Percentiles rank a stretch among this genome's conserved stretches.
Conservation (phyloP, 2,888 invertebrate genomes). For the Laothoe populi region DNA sequence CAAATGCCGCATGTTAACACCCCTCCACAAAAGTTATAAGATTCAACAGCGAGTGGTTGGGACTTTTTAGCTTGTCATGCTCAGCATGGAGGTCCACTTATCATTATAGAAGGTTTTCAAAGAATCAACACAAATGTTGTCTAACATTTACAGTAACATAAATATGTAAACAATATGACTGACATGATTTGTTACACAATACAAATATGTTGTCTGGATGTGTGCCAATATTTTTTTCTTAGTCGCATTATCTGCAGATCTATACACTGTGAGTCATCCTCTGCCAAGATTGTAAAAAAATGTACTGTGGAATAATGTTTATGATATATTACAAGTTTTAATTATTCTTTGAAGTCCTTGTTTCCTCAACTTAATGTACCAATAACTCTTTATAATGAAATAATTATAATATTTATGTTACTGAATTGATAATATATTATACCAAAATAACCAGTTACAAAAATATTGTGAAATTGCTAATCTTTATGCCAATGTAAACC, state of each 20-base stretch:
- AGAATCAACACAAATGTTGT: background rate
- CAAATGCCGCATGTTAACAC: too few species aligned
- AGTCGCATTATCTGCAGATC: background rate
- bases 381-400: too few species aligned
- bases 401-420: background rate
- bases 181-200: slow-evolving; percentile 17
- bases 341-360: background rate
- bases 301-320: background rate
- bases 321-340: background rate
- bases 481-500: background rate
- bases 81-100: too few species aligned
- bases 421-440: background rate
- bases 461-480: background rate
- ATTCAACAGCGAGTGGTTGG: too few species aligned
- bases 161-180: slow-evolving; percentile 15
- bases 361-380: too few species aligned
- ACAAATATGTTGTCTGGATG: slow-evolving; percentile 6
- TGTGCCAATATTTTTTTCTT: slow-evolving; percentile 18
- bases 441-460: background rate
- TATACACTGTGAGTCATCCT: slow-evolving; percentile 1
- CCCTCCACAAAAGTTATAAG: too few species aligned
- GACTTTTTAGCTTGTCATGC: too few species aligned
- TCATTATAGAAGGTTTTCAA: background rate
- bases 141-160: slow-evolving; percentile 6
- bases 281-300: background rate